Conservation (phyloP, 2,888 invertebrate genomes). For the Bugulina stolonifera region DNA sequence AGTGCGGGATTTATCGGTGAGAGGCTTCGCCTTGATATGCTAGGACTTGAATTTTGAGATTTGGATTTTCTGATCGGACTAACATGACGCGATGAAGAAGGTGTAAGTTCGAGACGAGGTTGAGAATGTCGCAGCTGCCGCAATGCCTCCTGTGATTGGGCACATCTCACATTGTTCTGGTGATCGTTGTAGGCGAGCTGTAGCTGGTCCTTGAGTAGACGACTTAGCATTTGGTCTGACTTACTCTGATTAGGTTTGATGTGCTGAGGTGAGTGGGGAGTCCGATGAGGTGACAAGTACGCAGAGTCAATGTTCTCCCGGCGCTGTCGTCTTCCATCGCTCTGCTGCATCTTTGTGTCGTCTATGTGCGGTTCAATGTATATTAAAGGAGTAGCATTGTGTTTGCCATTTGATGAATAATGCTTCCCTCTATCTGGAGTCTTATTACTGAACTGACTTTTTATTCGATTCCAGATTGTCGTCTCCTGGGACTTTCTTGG, state of each 20-base stretch:
- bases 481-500: neutral
- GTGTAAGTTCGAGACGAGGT: slow-evolving; percentile 8
- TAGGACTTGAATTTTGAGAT: neutral
- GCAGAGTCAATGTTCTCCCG: neutral
- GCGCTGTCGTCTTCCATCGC: neutral
- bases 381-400: neutral
- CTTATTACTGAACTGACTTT: slow-evolving; percentile 18
- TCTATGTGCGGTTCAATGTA: neutral
- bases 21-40: neutral
- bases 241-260: neutral
- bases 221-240: slow-evolving; percentile 11
- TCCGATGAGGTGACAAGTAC: neutral
- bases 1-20: neutral
- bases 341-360: neutral
- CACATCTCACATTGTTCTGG: slow-evolving; percentile 4
- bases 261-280: neutral
- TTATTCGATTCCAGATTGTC: neutral
- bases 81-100: neutral
- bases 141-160: neutral
- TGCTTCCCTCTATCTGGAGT: neutral
- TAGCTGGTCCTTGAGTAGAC: slow-evolving; percentile 19
- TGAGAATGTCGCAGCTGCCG: neutral
- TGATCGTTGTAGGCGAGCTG: slow-evolving; percentile 21
- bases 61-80: neutral
- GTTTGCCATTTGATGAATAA: neutral